Percentiles rank a stretch among this genome's conserved stretches.
Conservation (phyloP, 2,888 invertebrate genomes). For the Polyploca ridens region DNA sequence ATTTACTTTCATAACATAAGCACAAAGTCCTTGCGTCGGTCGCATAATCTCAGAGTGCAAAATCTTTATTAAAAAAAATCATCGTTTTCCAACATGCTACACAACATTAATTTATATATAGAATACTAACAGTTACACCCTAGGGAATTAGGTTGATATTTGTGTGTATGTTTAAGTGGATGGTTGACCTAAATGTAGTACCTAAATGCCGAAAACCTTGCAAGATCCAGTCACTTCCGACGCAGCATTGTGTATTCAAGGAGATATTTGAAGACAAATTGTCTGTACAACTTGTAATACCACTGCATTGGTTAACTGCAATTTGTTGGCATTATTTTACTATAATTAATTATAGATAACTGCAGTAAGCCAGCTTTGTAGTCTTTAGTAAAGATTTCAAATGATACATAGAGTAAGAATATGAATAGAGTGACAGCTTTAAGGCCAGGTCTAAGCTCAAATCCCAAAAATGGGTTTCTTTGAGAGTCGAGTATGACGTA, state of each 20-base stretch:
- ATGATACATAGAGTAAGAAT: no score
- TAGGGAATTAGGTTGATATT: conserved; percentile 21
- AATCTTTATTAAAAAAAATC: conserved; percentile 2
- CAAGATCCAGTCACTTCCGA: conserved; percentile 10
- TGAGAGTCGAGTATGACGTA: no score
- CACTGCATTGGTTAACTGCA: neutral
- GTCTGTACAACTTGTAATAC: neutral
- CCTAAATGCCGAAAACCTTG: conserved; percentile 16
- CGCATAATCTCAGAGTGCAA: neutral
- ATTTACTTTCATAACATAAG: neutral
- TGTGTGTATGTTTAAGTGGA: conserved; percentile 20
- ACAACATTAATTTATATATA: neutral
- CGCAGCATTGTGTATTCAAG: conserved; percentile 7
- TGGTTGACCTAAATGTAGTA: conserved; percentile 18
- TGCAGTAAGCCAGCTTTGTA: no score
- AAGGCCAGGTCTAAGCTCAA: no score
- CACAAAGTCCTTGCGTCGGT: no score
- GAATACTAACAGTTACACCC: neutral
- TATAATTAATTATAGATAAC: neutral
- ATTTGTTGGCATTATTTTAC: neutral
- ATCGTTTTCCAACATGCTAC: neutral
- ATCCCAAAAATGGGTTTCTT: no score
- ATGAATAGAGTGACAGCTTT: no score
- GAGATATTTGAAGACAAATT: conserved; percentile 9
- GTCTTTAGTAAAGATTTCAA: no score